These are phyloP conservation scores for Callipepla squamata DNA, from an alignment of 2,113 vertebrate genomes.

Conservation along the genomic window DNA sequence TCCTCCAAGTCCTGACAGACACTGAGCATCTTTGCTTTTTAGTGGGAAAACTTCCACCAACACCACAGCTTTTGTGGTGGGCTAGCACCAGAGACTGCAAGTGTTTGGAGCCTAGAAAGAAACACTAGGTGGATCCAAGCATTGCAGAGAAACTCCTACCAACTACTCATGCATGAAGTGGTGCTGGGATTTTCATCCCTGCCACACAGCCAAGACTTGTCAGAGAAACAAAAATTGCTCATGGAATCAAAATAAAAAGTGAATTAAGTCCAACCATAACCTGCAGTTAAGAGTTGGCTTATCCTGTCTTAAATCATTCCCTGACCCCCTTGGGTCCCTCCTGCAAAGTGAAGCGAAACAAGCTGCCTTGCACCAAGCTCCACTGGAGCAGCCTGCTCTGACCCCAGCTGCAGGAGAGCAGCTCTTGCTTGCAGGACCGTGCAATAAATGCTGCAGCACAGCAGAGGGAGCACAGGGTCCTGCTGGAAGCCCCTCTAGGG, in stretches of 20 bases:
- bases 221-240: neutral
- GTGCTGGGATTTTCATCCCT: neutral
- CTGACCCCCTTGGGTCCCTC: neutral
- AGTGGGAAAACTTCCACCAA: neutral
- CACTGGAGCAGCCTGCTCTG: neutral
- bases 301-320: neutral
- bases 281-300: neutral
- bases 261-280: neutral
- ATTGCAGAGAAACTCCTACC: neutral
- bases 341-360: fast-evolving
- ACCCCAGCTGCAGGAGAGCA: neutral
- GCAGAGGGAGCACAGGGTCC: conserved; percentile 55
- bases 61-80: neutral
- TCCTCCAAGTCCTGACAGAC: neutral
- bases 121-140: conserved; percentile 49
- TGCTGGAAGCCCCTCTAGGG: neutral
- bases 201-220: neutral
- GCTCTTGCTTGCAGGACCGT: neutral
- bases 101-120: neutral
- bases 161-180: neutral
- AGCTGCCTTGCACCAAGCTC: neutral
- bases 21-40: neutral
- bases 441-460: conserved; percentile 1
- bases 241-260: neutral
- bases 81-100: neutral